These are phyloP conservation scores for Paguma larvata DNA, from an alignment of 2,797 vertebrate genomes.

Conservation along the genomic window DNA sequence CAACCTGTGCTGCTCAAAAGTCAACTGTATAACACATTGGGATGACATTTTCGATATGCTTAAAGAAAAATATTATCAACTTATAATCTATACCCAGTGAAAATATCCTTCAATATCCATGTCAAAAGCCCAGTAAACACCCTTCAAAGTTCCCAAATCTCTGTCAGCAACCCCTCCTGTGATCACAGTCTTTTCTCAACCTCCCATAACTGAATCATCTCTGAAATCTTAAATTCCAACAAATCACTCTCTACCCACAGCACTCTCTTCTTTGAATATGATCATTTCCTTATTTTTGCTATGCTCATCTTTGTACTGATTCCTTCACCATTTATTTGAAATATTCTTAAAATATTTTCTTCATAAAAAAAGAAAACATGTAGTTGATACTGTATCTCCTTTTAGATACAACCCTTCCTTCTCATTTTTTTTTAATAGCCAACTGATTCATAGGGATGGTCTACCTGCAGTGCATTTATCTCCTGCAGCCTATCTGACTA, in stretches of 20 bases:
- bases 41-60: not conserved
- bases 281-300: not conserved
- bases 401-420: not conserved
- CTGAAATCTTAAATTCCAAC: not conserved
- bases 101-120: not conserved
- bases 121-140: not conserved
- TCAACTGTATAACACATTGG: not conserved
- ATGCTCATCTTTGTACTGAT: not conserved
- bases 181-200: not conserved
- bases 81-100: not conserved
- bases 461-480: not conserved
- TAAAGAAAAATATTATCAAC: constrained; percentile 12
- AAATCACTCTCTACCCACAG: not conserved
- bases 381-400: not conserved
- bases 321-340: not conserved
- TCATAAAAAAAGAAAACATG: not conserved
- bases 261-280: not conserved
- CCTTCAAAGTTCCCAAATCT: not conserved
- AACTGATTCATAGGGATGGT: not conserved
- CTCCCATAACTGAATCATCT: not conserved
- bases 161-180: not conserved
- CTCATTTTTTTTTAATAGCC: not conserved
- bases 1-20: not conserved
- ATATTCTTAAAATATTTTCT: not conserved
- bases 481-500: not conserved